Evolutionary conservation across 2,888 invertebrate species (phyloP).

Genomic region (Pyrocoelia pectoralis): DNA sequence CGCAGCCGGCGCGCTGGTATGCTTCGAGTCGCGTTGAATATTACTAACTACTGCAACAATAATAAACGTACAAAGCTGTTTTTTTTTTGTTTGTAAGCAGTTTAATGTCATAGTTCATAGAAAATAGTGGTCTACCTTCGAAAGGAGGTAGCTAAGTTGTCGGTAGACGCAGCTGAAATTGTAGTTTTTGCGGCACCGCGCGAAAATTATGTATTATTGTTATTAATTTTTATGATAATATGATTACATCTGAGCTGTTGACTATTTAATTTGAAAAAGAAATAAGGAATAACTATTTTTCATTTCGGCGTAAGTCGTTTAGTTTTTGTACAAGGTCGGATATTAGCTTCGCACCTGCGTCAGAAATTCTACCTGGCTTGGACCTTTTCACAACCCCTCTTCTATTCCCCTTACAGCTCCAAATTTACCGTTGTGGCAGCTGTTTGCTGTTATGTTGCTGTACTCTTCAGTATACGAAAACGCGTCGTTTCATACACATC

Average conservation of each 20-base stretch:
- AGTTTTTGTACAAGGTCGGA: conserved; percentile 1
- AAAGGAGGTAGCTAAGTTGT: conserved; percentile 1
- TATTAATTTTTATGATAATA: conserved; percentile 4
- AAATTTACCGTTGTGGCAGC: conserved; percentile 1
- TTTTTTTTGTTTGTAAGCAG: not conserved
- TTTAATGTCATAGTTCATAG: conserved; percentile 3
- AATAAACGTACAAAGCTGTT: not conserved
- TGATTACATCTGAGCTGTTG: conserved; percentile 2
- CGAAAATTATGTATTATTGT: not conserved
- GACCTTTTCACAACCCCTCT: conserved; percentile 1
- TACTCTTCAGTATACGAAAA: not conserved
- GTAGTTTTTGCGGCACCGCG: conserved; percentile 1
- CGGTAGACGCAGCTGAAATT: not conserved
- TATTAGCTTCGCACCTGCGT: conserved; percentile 3
- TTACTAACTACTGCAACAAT: conserved; percentile 4
- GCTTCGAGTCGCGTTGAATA: too few species aligned
- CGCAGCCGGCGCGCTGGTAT: too few species aligned
- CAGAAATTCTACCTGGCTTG: conserved; percentile 4
- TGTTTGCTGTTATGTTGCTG: conserved; percentile 4
- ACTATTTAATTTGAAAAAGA: not conserved
- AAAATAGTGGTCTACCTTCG: conserved; percentile 3
- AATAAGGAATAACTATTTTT: conserved; percentile 3
- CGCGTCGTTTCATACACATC: conserved; percentile 3
- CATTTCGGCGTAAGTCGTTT: conserved; percentile 4
- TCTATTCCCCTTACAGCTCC: conserved; percentile 8